Evolutionary conservation across 2,888 invertebrate species (phyloP).

Genomic region (Stenodema calcarata): DNA sequence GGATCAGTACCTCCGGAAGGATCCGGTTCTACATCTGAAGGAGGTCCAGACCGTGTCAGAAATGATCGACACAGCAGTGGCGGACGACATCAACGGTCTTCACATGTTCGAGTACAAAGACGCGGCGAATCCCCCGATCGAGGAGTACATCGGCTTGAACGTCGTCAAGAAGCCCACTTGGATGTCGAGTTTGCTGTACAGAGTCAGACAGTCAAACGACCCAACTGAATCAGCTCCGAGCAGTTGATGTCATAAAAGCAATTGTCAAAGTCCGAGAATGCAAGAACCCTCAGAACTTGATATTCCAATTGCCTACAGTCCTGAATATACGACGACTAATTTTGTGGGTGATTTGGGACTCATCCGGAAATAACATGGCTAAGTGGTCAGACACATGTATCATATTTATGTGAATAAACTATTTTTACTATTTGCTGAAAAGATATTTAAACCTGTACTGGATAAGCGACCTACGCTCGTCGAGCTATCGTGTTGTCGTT

Average conservation of each 20-base stretch:
- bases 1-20: conserved; percentile 12
- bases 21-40: conserved; percentile 16
- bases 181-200: conserved; percentile 4
- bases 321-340: no score
- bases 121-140: conserved; percentile 32
- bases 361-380: no score
- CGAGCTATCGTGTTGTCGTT: no score
- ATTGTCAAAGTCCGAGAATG: not conserved
- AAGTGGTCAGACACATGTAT: not conserved
- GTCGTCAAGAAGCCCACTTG: conserved; percentile 25
- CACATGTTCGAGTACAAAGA: conserved; percentile 32
- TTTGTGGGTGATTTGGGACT: no score
- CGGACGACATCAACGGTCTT: conserved; percentile 18
- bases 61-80: conserved; percentile 9
- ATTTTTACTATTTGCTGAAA: not conserved
- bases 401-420: not conserved
- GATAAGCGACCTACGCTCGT: no score
- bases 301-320: no score
- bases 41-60: not conserved
- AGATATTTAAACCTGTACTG: no score
- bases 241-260: not conserved
- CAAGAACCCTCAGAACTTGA: no score
- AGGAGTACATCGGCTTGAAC: conserved; percentile 27
- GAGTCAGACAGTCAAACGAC: not conserved
- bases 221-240: not conserved